Base-by-base conservation (phyloP, 1,140 invertebrate genomes). In the Hylaeus volcanicus region DNA sequence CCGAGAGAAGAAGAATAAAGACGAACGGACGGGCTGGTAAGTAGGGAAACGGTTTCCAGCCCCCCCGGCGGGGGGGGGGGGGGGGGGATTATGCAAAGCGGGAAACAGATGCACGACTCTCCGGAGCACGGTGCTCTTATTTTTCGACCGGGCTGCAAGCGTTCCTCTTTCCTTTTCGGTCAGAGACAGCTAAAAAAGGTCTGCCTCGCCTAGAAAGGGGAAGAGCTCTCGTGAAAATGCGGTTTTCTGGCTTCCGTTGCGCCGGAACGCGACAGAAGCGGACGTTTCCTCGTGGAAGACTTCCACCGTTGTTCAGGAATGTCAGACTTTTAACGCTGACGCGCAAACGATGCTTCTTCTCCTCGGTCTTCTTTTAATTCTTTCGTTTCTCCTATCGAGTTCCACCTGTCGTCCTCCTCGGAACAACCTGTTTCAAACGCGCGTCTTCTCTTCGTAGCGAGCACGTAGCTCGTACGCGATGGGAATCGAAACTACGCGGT, bases 81-180 rank as follows among this genome's bases (percentile, higher is more conserved):
- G n/a, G n/a, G n/a, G n/a, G n/a, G n/a, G n/a, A n/a, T n/a, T 87
- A 87, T 87, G 86, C 86, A 87, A 87, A 87, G 79, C 84, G 82
- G 79, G 85, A 86, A 87, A 87, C 86, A 87, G 86, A 87, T 87
- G 86, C 85, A 87, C 85, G 86, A 73, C 75, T 76, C 85, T 79
- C 86, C 37, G 12, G 85, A 79, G 85, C 72, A 26, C 63, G 82
- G 74, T 84, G 74, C 73, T 86, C 75, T 78, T 84, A 87, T 87
- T 87, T 87, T 79, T 79, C 68, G 82, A 74, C 66, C 53, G 63
- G 70, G 37, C 66, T 66, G 73, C 73, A n/a, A 65, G 53, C 74
- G 73, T 56, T 74, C 39, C 69, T 51, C 56, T 73, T 26, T 83
- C 69, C 65, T 63, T 86, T 84, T 76, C 55, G 75, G 39, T 53